Conservation (phyloP, 2,797 vertebrate species). For the Heteromormyrus szaboi region DNA sequence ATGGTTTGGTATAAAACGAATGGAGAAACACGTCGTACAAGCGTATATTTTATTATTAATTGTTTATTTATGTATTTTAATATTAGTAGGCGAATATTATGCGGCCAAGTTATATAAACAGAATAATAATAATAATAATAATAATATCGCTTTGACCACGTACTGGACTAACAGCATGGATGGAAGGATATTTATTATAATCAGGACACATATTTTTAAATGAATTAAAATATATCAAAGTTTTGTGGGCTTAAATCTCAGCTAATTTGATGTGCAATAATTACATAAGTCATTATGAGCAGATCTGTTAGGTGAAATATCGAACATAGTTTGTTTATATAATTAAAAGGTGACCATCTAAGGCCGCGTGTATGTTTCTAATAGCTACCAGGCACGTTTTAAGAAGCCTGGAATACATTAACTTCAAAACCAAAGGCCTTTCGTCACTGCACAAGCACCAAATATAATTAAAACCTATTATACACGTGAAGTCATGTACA, state of each 20-base stretch:
- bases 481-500: neutral
- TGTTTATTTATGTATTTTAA: neutral
- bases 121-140: neutral
- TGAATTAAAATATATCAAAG: neutral
- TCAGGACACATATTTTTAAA: neutral
- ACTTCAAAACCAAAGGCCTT: neutral
- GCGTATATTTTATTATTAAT: neutral
- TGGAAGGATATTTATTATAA: neutral
- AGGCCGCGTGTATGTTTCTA: neutral
- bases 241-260: neutral
- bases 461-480: slow-evolving; percentile 2
- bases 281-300: neutral
- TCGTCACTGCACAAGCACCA: neutral
- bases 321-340: neutral
- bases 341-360: neutral
- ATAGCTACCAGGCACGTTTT: neutral
- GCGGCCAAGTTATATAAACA: neutral
- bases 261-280: neutral
- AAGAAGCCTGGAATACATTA: neutral
- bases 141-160: neutral
- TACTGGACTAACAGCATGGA: neutral
- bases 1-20: neutral
- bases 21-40: neutral
- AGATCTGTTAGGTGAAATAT: neutral
- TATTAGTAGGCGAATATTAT: neutral